Percentiles rank a stretch among this genome's conserved stretches.
phyloP scores from a whole-genome alignment of 2,113 vertebrate species.

The Anarhynchus alexandrinus region DNA sequence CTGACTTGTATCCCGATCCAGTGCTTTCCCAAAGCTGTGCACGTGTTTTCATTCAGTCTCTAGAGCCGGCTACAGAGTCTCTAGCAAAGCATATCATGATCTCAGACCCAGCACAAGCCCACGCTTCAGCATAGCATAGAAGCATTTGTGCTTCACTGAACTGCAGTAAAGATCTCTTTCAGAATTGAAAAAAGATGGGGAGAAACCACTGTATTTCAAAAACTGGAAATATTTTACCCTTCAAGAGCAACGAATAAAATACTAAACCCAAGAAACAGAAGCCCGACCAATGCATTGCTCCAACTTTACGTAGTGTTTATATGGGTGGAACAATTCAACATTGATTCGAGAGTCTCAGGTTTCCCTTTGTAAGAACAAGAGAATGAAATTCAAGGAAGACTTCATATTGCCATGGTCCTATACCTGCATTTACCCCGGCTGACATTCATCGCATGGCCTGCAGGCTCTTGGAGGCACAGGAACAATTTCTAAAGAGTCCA shows the following conservation, averaged over 20 bases:
- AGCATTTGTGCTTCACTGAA: neutral
- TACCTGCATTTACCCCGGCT: neutral
- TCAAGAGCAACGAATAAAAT: neutral
- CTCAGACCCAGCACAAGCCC: neutral
- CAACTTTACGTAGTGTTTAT: neutral
- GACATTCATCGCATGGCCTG: rapidly evolving
- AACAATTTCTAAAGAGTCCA: neutral
- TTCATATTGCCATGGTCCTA: rapidly evolving
- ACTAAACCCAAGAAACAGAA: neutral
- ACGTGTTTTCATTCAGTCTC: neutral
- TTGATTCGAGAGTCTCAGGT: neutral
- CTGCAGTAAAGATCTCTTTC: neutral
- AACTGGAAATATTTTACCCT: neutral
- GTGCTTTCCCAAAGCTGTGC: neutral
- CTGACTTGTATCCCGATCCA: neutral
- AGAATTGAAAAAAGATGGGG: neutral
- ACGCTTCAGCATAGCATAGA: neutral
- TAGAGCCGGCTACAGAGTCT: neutral
- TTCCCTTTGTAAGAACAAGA: neutral
- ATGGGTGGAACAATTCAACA: rapidly evolving
- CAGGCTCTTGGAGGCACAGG: neutral
- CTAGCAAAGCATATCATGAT: neutral
- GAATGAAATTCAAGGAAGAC: neutral
- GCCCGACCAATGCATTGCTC: neutral
- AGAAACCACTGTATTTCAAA: neutral